A percentile compares a stretch with the other conserved stretches of the same genome.
Conservation (phyloP, 2,888 invertebrate genomes). For the Chamaedrilus cognettii region DNA sequence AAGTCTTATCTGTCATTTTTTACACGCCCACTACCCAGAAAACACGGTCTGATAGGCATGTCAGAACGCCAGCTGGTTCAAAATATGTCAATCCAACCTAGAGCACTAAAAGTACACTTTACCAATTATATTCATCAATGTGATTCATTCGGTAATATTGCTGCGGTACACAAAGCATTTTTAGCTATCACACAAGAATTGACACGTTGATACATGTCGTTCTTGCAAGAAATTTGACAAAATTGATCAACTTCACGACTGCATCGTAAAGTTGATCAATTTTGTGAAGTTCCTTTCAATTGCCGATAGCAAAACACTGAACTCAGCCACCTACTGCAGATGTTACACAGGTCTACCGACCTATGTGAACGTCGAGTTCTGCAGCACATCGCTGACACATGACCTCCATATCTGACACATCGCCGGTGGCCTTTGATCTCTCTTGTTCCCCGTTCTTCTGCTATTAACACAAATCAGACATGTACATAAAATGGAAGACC, state of each 20-base stretch:
- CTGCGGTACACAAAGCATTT: too few relatives aligned
- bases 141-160: too few relatives aligned
- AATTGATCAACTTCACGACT: background rate
- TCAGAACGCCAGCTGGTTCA: too few relatives aligned
- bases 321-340: background rate
- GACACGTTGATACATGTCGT: too few relatives aligned
- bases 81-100: too few relatives aligned
- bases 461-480: conserved; percentile 45
- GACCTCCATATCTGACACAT: conserved; percentile 54
- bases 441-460: conserved; percentile 46
- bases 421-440: conserved; percentile 50
- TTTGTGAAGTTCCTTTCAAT: background rate
- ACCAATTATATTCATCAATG: too few relatives aligned
- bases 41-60: too few relatives aligned
- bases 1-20: too few relatives aligned
- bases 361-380: conserved; percentile 55
- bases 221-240: too few relatives aligned
- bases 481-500: background rate
- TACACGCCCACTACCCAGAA: too few relatives aligned
- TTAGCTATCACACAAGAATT: too few relatives aligned
- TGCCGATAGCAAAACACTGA: background rate
- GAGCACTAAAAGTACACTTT: too few relatives aligned
- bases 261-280: background rate
- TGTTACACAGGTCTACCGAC: conserved; percentile 36
- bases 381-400: conserved; percentile 53